A percentile compares a stretch with the other conserved stretches of the same genome.
Evolutionary conservation across 1,140 invertebrate genomes (phyloP).

Genomic region (Rhagoletis pomonella): DNA sequence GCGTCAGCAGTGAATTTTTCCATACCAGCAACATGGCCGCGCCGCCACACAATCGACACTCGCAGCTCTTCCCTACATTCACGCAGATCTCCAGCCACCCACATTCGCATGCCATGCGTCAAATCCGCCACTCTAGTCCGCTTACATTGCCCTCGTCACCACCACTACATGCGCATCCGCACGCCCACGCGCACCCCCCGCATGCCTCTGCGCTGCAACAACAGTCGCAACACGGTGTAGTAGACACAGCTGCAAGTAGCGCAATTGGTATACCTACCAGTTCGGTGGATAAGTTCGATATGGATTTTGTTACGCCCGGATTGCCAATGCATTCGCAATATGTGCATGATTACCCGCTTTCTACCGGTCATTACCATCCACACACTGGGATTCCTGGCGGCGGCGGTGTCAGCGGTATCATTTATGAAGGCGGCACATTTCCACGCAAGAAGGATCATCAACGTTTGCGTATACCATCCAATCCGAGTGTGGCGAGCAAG

Average conservation of each 20-base stretch:
- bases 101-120: conserved; percentile 61
- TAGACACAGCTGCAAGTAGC: conserved; percentile 55
- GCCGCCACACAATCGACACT: conserved; percentile 64
- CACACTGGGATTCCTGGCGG: conserved; percentile 72
- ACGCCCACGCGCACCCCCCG: conserved; percentile 58
- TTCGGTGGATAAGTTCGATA: conserved; percentile 61
- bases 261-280: conserved; percentile 66
- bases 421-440: conserved; percentile 87
- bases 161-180: conserved; percentile 59
- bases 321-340: conserved; percentile 62
- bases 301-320: conserved; percentile 63
- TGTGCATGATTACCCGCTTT: conserved; percentile 61
- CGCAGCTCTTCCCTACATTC: conserved; percentile 70
- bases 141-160: conserved; percentile 75
- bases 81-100: conserved; percentile 59
- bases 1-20: conserved; percentile 45
- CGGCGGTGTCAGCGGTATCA: conserved; percentile 65
- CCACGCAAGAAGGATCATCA: conserved; percentile 89
- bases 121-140: conserved; percentile 76
- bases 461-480: conserved; percentile 92
- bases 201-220: conserved; percentile 53
- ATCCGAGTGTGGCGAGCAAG: conserved; percentile 93
- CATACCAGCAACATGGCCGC: conserved; percentile 56
- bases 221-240: conserved; percentile 5
- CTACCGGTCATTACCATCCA: conserved; percentile 46